These are phyloP conservation scores for Lordiphosa collinella DNA, from an alignment of 1,140 invertebrate species.

Conservation along the genomic window DNA sequence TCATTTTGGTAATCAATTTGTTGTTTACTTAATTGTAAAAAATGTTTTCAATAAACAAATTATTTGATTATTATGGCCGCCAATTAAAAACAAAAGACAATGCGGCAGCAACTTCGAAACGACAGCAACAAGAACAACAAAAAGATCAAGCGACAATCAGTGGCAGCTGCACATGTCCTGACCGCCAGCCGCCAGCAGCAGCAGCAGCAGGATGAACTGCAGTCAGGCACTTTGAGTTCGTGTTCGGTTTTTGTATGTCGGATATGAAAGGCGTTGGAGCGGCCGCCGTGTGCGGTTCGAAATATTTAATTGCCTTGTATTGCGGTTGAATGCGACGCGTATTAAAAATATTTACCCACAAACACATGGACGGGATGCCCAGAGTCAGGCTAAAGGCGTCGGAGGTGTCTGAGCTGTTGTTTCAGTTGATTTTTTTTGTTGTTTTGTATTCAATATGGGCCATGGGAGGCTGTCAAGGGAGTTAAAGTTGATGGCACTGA, in stretches of 20 bases:
- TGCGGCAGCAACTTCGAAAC: slow-evolving; percentile 14
- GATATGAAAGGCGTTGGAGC: slow-evolving; percentile 23
- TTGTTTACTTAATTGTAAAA: slow-evolving; percentile 78
- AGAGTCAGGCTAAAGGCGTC: too few relatives aligned
- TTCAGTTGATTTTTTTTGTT: too few relatives aligned
- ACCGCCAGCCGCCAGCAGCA: slow-evolving; percentile 37
- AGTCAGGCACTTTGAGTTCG: slow-evolving; percentile 44
- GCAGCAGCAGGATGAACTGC: slow-evolving; percentile 57
- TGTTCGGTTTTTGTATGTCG: slow-evolving; percentile 10
- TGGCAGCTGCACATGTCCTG: slow-evolving; percentile 53
- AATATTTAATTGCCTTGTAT: slow-evolving; percentile 78
- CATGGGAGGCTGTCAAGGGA: neutral
- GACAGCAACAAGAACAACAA: slow-evolving; percentile 19
- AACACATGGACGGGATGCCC: slow-evolving; percentile 8
- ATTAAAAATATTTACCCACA: slow-evolving; percentile 75
- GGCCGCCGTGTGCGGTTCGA: slow-evolving; percentile 40
- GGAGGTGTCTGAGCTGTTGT: too few relatives aligned
- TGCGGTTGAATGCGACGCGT: slow-evolving; percentile 71
- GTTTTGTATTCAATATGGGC: too few relatives aligned
- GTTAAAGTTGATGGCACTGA: too few relatives aligned
- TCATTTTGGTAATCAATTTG: slow-evolving; percentile 76
- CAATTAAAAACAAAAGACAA: slow-evolving; percentile 71
- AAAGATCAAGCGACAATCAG: slow-evolving; percentile 63
- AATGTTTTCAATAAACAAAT: slow-evolving; percentile 78
- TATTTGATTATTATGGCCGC: slow-evolving; percentile 76